Conservation (phyloP, 2,113 vertebrate genomes). For the Leucosticte australis region DNA sequence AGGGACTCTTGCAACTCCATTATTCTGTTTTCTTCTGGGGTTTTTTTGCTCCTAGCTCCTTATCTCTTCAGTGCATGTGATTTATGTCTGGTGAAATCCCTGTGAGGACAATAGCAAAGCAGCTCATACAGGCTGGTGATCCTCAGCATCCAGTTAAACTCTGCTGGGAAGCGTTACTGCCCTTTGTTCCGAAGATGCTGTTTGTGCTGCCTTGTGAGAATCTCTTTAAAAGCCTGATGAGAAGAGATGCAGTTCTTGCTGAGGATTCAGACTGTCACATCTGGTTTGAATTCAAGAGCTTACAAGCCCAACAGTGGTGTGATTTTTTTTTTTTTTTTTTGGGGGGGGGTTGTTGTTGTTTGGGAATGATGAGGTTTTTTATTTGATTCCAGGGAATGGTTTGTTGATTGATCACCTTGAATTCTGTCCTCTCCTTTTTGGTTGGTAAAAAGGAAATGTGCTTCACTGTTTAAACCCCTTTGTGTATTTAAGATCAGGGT, state of each 20-base stretch:
- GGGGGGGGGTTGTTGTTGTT: neutral
- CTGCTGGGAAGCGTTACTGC: neutral
- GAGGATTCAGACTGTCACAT: neutral
- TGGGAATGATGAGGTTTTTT: neutral
- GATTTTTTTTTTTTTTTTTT: neutral
- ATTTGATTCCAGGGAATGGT: neutral
- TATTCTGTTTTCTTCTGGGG: neutral
- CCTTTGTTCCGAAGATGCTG: constrained; percentile 27
- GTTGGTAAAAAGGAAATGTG: neutral
- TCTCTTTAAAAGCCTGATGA: neutral
- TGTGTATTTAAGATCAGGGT: neutral
- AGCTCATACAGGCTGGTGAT: neutral
- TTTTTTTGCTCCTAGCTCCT: neutral
- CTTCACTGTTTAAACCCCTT: neutral
- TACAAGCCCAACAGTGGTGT: neutral
- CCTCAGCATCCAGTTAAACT: constrained; percentile 24
- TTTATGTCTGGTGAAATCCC: neutral
- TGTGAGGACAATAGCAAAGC: neutral
- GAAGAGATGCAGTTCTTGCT: neutral
- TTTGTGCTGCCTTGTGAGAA: neutral
- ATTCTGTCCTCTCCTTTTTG: neutral
- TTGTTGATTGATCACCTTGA: neutral
- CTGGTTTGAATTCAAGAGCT: constrained; percentile 28
- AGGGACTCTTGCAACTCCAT: neutral
- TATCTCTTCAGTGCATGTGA: neutral